A percentile compares a stretch with the other conserved stretches of the same genome.
These are phyloP conservation scores for Chiridota heheva DNA, from an alignment of 35 echinoderm and acorn worm genomes.

Conservation along the genomic window DNA sequence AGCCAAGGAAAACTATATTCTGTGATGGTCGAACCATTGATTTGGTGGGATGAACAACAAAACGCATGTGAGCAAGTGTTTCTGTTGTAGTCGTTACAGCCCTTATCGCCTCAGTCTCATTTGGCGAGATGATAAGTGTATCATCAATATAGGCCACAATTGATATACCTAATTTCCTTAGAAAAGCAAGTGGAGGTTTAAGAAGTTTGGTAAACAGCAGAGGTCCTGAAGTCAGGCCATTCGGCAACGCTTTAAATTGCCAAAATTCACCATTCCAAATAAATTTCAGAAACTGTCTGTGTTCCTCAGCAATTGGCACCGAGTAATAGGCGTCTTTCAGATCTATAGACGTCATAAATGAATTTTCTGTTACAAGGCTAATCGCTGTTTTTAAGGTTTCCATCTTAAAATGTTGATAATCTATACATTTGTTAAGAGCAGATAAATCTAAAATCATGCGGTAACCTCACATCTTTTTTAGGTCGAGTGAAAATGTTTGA, in stretches of 20 bases:
- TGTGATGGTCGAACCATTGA: neutral
- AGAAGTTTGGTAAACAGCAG: slow-evolving; percentile 68
- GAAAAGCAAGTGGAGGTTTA: slow-evolving; percentile 41
- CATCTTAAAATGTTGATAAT: slow-evolving; percentile 73
- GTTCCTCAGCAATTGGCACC: slow-evolving; percentile 11
- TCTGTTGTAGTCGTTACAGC: slow-evolving; percentile 1
- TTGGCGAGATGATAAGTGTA: slow-evolving; percentile 28
- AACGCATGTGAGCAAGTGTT: neutral
- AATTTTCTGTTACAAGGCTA: slow-evolving; percentile 18
- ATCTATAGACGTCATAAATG: slow-evolving; percentile 45
- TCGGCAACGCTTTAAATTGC: slow-evolving; percentile 53
- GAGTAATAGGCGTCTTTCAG: slow-evolving; percentile 35
- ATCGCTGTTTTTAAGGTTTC: too few species aligned
- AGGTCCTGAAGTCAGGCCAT: slow-evolving; percentile 49
- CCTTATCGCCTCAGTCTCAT: neutral
- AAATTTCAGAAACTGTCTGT: slow-evolving; percentile 58
- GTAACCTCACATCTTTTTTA: slow-evolving; percentile 30
- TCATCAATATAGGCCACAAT: slow-evolving; percentile 65
- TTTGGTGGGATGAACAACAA: slow-evolving; percentile 22
- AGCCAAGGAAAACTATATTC: slow-evolving; percentile 51
- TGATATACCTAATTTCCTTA: slow-evolving; percentile 35
- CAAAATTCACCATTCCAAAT: slow-evolving; percentile 53
- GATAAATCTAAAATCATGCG: slow-evolving; percentile 73
- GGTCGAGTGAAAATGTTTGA: slow-evolving; percentile 24
- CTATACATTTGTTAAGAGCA: slow-evolving; percentile 57